Percentiles rank a stretch among this genome's conserved stretches.
phyloP scores from a whole-genome alignment of 2,113 vertebrate genomes.

The Psittacus erithacus region DNA sequence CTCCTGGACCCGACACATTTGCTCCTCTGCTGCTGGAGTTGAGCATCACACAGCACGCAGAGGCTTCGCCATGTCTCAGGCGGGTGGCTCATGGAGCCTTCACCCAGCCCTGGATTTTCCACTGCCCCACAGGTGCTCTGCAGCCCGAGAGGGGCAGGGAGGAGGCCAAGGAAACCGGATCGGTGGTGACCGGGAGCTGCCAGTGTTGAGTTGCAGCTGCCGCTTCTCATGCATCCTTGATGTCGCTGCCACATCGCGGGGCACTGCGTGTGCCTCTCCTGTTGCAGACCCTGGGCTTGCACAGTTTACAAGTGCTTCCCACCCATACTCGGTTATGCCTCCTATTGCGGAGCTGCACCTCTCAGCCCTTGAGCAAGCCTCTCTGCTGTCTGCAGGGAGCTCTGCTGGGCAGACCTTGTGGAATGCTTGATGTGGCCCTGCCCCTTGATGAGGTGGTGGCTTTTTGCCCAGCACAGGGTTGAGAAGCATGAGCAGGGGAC shows the following conservation, averaged over 20 bases:
- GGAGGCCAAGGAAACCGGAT: slow-evolving; percentile 30
- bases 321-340: accelerated
- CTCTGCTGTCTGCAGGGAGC: accelerated
- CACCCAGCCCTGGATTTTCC: neutral
- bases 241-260: neutral
- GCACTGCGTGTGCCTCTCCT: accelerated
- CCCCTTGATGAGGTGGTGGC: neutral
- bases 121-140: neutral
- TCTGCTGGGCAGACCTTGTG: neutral
- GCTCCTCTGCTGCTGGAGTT: neutral
- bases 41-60: neutral
- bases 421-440: neutral
- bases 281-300: neutral
- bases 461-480: neutral
- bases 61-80: neutral
- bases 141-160: neutral
- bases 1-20: accelerated
- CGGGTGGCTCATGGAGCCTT: neutral
- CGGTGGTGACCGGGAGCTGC: neutral
- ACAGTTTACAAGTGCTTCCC: neutral
- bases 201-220: slow-evolving; percentile 44
- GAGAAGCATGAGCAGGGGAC: neutral
- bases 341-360: neutral
- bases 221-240: neutral
- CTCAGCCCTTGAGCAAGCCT: neutral